Conservation (phyloP, 2,888 invertebrate species). For the Scaptodrosophila latifasciaeformis region DNA sequence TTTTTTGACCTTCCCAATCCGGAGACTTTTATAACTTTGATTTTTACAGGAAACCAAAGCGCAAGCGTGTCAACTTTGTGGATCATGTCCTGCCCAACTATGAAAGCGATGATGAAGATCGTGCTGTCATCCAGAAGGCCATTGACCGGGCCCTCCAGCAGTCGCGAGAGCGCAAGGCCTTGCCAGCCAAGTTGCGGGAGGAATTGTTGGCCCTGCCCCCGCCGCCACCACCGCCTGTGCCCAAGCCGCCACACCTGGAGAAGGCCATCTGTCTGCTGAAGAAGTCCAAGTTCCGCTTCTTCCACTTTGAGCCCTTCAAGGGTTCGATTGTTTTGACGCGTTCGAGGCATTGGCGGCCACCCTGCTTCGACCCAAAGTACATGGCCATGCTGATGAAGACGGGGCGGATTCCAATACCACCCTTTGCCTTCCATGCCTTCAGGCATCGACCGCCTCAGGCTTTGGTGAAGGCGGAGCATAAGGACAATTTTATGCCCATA, state of each 20-base stretch:
- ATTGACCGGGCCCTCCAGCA: slow-evolving; percentile 55
- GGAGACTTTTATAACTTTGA: neutral
- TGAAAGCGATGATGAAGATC: slow-evolving; percentile 72
- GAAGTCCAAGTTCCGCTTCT: slow-evolving; percentile 67
- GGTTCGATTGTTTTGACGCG: slow-evolving; percentile 69
- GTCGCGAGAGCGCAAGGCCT: slow-evolving; percentile 48
- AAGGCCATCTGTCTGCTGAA: slow-evolving; percentile 65
- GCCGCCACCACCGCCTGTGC: slow-evolving; percentile 64
- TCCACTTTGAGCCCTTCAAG: slow-evolving; percentile 69
- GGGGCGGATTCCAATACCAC: slow-evolving; percentile 38
- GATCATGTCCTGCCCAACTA: slow-evolving; percentile 69
- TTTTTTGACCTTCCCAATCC: neutral
- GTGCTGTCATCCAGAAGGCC: slow-evolving; percentile 50
- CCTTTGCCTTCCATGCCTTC: slow-evolving; percentile 27
- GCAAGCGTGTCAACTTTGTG: slow-evolving; percentile 71
- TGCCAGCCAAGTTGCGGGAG: slow-evolving; percentile 28
- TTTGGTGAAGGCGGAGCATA: slow-evolving; percentile 39
- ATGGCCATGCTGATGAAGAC: slow-evolving; percentile 48
- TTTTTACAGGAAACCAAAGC: slow-evolving; percentile 51
- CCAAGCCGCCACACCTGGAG: slow-evolving; percentile 55
- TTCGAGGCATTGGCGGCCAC: slow-evolving; percentile 59
- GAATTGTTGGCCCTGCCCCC: slow-evolving; percentile 38
- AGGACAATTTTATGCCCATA: slow-evolving; percentile 25
- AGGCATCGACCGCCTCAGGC: slow-evolving; percentile 54
- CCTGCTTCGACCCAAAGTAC: slow-evolving; percentile 66